phyloP scores from a whole-genome alignment of 2,797 vertebrate species.

The Peromyscus nudipes region DNA sequence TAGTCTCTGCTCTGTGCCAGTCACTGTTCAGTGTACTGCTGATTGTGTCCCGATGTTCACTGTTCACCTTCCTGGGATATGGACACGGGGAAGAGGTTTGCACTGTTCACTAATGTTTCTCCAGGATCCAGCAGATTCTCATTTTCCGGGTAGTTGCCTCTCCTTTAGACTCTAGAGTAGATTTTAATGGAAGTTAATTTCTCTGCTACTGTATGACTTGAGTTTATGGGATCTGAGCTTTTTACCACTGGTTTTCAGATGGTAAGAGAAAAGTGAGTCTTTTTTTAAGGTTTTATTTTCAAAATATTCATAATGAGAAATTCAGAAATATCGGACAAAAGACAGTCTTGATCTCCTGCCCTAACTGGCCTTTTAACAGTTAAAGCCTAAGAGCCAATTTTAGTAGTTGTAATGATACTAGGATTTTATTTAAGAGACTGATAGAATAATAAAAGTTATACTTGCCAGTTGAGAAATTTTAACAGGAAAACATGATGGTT shows the following conservation, averaged over 20 bases:
- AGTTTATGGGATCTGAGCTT: background rate
- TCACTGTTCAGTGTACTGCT: background rate
- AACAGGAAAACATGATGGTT: background rate
- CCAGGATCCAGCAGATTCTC: conserved; percentile 32
- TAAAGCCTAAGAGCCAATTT: background rate
- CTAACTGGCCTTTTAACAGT: conserved; percentile 33
- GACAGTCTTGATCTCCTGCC: background rate
- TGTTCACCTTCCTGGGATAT: conserved; percentile 18
- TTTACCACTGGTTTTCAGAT: conserved; percentile 43
- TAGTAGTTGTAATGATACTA: conserved; percentile 42
- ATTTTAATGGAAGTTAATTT: conserved; percentile 51
- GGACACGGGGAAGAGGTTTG: background rate
- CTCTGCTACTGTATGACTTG: background rate
- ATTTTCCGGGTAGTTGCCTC: conserved; percentile 21
- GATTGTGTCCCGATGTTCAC: background rate
- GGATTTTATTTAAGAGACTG: conserved; percentile 53
- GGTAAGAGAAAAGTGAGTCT: background rate
- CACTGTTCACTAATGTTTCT: background rate
- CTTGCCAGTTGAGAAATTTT: conserved; percentile 32
- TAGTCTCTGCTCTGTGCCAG: conserved; percentile 22
- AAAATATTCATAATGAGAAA: conserved; percentile 40
- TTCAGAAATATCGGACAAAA: conserved; percentile 5
- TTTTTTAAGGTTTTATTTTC: background rate
- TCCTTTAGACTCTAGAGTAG: background rate
- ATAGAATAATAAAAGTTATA: background rate